Base-by-base conservation (phyloP, 1,140 invertebrate genomes). In the Zaprionus gabonicus region DNA sequence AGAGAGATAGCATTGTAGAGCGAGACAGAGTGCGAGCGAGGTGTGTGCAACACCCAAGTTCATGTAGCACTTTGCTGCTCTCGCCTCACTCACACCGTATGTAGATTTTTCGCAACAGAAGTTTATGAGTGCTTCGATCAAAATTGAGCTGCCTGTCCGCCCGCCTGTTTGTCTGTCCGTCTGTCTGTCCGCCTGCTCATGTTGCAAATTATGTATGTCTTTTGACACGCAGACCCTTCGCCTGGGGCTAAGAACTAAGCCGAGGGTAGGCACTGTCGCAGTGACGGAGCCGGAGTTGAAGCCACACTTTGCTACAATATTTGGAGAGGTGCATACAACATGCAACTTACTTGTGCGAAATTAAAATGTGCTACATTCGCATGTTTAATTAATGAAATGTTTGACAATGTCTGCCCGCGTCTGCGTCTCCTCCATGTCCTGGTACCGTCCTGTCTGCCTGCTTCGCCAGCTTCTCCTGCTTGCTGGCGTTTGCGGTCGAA, bases 331-430 rank as follows among this genome's bases (percentile, higher is more conserved):
- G 77, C 58, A 59, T 34, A 59, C 60, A 60, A 57, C 38, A n/a
- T 46, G 65, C 38, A 63, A 53, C 34, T 76, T 74, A 58, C 67
- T 87, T 87, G 78, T 84, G 84, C 81, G 63, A 88, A 90, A 90
- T 83, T 72, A 87, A 87, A 87, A 88, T 83, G 81, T 88, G 84
- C 80, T 56, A 78, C 84, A 88, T 83, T 88, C 81, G 84, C 84
- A 90, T 88, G 84, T 88, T 88, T 90, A 88, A 88, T 88, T 88
- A 88, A 88, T 88, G 78, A 90, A 88, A 81, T 84, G 85, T 90
- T 88, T 88, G 85, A 90, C 84, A 88, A 88, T 90, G 81, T 72
- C 63, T 34, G 69, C 70, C 70, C 67, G 62, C 60, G 51, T 34
- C 64, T 57, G 6, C 20, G n/a, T 6, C 4, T 15, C 58, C 10